Evolutionary conservation across 2,888 invertebrate genomes (phyloP).

Genomic region (Drosophila nr. medialis): DNA sequence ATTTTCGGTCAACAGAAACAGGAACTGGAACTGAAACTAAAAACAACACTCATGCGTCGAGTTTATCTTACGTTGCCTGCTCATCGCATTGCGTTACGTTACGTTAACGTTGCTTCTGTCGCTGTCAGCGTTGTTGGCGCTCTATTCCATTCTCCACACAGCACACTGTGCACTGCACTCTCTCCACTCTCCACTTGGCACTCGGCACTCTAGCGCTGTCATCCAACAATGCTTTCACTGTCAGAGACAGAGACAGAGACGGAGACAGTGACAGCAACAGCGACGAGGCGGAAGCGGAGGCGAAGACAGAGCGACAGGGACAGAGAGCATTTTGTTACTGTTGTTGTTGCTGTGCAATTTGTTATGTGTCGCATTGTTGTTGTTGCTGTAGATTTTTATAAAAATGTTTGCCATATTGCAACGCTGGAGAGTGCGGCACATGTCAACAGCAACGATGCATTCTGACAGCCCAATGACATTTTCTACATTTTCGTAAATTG

Average conservation of each 20-base stretch:
- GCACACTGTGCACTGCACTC: background rate
- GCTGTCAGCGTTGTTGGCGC: conserved; percentile 43
- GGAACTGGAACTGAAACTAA: conserved; percentile 32
- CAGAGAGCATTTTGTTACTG: conserved; percentile 37
- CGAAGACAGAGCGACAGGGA: conserved; percentile 2
- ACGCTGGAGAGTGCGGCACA: conserved; percentile 53
- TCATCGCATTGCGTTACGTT: conserved; percentile 32
- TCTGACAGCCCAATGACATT: conserved; percentile 83
- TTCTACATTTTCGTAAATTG: conserved; percentile 83
- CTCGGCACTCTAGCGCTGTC: conserved; percentile 64
- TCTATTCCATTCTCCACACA: conserved; percentile 20
- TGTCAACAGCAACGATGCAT: conserved; percentile 79
- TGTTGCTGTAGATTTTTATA: conserved; percentile 65
- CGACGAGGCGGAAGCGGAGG: background rate
- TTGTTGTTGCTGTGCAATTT: conserved; percentile 56
- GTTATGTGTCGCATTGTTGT: conserved; percentile 55
- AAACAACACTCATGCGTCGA: conserved; percentile 35
- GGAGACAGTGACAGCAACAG: conserved; percentile 16
- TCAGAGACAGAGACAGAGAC: conserved; percentile 52
- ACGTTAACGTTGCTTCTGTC: conserved; percentile 52
- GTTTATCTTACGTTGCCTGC: conserved; percentile 36
- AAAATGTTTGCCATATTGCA: conserved; percentile 64
- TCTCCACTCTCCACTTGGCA: conserved; percentile 11
- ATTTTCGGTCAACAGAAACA: conserved; percentile 69
- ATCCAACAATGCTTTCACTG: conserved; percentile 81